phyloP scores from a whole-genome alignment of 2,113 vertebrate genomes.

The Phylloscopus trochiloides region DNA sequence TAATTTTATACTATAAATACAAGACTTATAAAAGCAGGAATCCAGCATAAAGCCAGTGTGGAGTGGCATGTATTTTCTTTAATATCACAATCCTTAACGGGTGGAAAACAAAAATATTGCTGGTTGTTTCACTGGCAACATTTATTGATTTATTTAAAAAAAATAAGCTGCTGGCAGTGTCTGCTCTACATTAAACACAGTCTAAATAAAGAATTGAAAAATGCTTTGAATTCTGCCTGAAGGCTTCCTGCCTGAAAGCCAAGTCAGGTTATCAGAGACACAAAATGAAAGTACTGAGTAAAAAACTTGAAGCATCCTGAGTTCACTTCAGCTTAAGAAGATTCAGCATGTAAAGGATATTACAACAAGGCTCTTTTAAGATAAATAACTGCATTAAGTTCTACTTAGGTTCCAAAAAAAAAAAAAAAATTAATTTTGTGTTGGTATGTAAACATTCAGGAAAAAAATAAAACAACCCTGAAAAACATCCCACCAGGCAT shows the following conservation, averaged over 20 bases:
- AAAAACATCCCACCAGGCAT: neutral
- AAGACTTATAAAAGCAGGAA: neutral
- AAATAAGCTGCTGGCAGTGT: neutral
- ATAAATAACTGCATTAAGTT: neutral
- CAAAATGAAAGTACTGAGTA: neutral
- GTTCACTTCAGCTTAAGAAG: neutral
- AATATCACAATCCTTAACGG: neutral
- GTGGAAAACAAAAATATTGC: neutral
- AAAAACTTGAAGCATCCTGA: neutral
- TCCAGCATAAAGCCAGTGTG: neutral
- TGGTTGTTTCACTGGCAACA: neutral
- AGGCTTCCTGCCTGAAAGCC: neutral
- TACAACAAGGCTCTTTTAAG: neutral
- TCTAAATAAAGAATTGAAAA: neutral
- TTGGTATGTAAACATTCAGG: neutral
- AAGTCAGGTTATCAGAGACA: neutral
- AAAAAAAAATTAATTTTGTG: neutral
- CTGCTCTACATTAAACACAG: neutral
- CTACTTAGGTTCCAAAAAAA: neutral
- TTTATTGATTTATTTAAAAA: neutral
- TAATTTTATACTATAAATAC: neutral
- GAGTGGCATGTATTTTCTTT: neutral
- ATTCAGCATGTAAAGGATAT: neutral
- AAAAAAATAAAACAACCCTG: neutral
- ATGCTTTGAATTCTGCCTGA: neutral